These are phyloP conservation scores for Marronus borbonicus DNA, from an alignment of 2,888 invertebrate species.

Conservation along the genomic window DNA sequence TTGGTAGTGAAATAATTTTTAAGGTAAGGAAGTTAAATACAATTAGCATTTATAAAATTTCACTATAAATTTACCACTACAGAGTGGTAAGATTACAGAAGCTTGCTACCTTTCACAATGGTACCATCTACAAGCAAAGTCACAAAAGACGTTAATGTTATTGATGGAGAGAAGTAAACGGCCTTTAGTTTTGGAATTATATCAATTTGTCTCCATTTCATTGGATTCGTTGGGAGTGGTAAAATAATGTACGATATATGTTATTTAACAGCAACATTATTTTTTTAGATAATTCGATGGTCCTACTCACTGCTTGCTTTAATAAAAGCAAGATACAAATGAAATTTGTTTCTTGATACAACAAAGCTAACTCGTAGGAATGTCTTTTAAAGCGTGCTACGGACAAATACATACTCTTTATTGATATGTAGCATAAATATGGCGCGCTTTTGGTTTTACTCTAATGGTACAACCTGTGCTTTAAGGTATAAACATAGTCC, in stretches of 20 bases:
- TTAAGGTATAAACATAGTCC: too few species aligned
- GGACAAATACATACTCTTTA: too few species aligned
- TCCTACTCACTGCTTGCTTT: neutral
- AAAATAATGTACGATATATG: neutral
- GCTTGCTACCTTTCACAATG: slow-evolving; percentile 9
- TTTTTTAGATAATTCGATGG: slow-evolving; percentile 1
- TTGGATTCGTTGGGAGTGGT: neutral
- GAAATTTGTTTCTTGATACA: neutral
- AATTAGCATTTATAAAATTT: too few species aligned
- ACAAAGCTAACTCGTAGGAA: too few species aligned
- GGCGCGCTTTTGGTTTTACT: too few species aligned
- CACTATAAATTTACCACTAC: neutral
- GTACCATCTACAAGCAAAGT: neutral
- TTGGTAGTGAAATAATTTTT: slow-evolving; percentile 32
- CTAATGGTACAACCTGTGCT: too few species aligned
- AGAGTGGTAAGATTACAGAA: neutral
- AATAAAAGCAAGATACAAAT: slow-evolving; percentile 1
- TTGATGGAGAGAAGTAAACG: slow-evolving; percentile 1
- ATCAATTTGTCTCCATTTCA: neutral
- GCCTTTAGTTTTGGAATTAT: neutral
- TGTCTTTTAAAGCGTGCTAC: too few species aligned
- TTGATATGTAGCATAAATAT: too few species aligned
- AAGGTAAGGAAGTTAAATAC: slow-evolving; percentile 5
- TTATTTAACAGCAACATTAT: neutral
- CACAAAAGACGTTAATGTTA: neutral